Base-by-base conservation (phyloP, 2,888 invertebrate genomes). In the Cerastis leucographa region DNA sequence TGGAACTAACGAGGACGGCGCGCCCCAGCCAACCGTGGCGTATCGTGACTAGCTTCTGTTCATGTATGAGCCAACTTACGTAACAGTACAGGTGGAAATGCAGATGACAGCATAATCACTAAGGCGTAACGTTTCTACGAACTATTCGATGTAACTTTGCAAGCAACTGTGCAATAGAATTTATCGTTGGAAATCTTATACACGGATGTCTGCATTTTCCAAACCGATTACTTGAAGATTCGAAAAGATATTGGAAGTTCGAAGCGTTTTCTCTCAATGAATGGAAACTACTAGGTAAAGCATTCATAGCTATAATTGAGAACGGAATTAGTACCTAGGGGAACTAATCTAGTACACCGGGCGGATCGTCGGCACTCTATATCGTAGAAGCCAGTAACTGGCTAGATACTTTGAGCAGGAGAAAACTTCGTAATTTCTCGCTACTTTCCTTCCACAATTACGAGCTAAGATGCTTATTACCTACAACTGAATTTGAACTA, bases 1-100 rank as follows among this genome's bases (percentile, higher is more conserved):
- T 93, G 91, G 93, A 93, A 93, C 93, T 91, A 92, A 93, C 91
- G 87, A 87, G 87, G 87, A 87, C 91, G 92, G 90, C 92, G 91
- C 84, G 86, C 86, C 83, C 83, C 90, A 87, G 78, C 83, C 89
- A 89, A 93, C 91, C 94, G 93, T 94, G 91, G 88, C 90, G 87
- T 93, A 90, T 93, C 95, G 95, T 95, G 95, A 93, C 92, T 90
- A 89, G 85, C 85, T 86, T 71, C 85, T 79, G 86, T 86, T 78
- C 85, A 85, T 78, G 79, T 84, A 76, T 87, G 85, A 84, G 76
- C 74, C 42, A 74, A 87, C 83, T 89, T 87, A 87, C 84, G 85
- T 89, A 89, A 88, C 79, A 74, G 65, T 84, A 85, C 86, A 81
- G 85, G 81, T 85, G 80, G 78, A 84, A 81, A 80, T 88, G 77